phyloP scores from a whole-genome alignment of 2,888 invertebrate genomes.

The Epistrophe grossulariae region DNA sequence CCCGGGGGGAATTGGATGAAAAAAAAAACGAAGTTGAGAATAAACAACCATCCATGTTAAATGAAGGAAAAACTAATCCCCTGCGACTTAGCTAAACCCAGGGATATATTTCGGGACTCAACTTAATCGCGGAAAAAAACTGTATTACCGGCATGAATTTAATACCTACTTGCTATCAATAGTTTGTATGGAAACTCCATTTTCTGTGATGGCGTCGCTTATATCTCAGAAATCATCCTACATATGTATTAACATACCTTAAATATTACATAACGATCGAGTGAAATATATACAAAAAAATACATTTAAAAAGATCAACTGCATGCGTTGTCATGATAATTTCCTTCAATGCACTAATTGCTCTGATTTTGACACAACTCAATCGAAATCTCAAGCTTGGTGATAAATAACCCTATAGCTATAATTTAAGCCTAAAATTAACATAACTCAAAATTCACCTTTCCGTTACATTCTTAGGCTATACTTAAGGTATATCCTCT shows the following conservation, averaged over 20 bases:
- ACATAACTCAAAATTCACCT: slow-evolving; percentile 60
- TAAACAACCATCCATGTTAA: too few species aligned
- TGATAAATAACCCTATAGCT: slow-evolving; percentile 44
- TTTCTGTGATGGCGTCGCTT: too few species aligned
- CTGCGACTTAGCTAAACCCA: too few species aligned
- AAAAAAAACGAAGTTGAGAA: too few species aligned
- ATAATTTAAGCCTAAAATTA: slow-evolving; percentile 51
- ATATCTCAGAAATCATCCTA: background rate
- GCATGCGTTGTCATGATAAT: slow-evolving; percentile 9
- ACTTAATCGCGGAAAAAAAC: too few species aligned
- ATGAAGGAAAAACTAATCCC: too few species aligned
- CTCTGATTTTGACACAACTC: slow-evolving; percentile 1
- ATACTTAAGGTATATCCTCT: background rate
- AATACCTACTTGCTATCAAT: too few species aligned
- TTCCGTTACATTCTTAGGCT: background rate
- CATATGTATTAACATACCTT: too few species aligned
- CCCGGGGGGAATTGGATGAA: too few species aligned
- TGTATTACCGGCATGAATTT: too few species aligned
- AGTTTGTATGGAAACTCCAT: too few species aligned
- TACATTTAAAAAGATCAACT: background rate
- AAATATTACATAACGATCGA: background rate
- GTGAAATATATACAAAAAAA: background rate
- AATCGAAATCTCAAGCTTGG: slow-evolving; percentile 23
- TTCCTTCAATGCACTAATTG: slow-evolving; percentile 38
- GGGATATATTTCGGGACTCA: too few species aligned